Base-by-base conservation (phyloP, 2,888 invertebrate genomes). In the Saturnia japonica region DNA sequence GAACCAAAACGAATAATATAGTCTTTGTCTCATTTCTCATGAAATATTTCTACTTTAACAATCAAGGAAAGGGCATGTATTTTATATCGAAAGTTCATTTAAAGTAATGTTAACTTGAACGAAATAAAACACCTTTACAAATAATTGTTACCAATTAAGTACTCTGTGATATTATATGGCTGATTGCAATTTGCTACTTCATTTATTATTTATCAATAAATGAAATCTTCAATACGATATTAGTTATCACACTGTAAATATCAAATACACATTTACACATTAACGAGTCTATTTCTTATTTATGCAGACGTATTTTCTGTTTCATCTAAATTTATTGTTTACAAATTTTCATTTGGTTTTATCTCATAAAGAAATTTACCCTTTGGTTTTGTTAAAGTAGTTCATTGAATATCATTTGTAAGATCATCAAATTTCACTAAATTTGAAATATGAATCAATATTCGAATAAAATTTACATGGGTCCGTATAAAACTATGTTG, bases 161-260 rank as follows among this genome's bases (percentile, higher is more conserved):
- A 14, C 28, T 60, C 57, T 60, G 57, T 14, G 57, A 60, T 60
- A 28, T 60, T 60, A 60, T 28, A 6, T 60, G 28, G 28, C 25
- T 28, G 57, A 64, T 64, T 64, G 64, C 64, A 12, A 19, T 64
- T 64, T 19, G 64, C 64, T 64, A 64, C 64, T 64, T 64, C 70
- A 64, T 74, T 74, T 74, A 70, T 72, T 75, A 75, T 75, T 73
- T 75, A 75, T 75, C 75, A 76, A 76, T 77, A 76, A 76, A 69
- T 70, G 71, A 74, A 71, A 75, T 72, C 73, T 72, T 72, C 74
- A 72, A 70, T 62, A 73, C 72, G 73, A 72, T 78, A 76, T 74
- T 28, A 42, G 60, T 60, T 67, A 68, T 68, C 70, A 40, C 54
- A 67, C 22, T 42, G 28, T n/a, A 40, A 16, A 22, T 19, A 67